A percentile compares a stretch with the other conserved stretches of the same genome.
Conservation (phyloP, 2,113 vertebrate species). For the Pelodiscus sinensis region DNA sequence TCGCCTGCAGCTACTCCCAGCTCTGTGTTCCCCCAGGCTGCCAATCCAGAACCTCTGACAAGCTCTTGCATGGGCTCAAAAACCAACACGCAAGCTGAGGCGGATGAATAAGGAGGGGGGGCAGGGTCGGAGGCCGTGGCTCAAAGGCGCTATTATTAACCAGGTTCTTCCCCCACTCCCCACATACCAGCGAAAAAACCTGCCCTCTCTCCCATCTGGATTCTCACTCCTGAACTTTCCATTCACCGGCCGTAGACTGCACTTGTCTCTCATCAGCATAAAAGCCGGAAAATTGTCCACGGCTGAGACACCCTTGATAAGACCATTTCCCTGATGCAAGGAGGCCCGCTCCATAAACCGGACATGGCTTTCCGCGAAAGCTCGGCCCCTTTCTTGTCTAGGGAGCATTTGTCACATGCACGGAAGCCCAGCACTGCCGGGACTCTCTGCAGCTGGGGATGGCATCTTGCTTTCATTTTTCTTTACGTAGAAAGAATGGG, state of each 20-base stretch:
- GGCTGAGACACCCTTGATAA: constrained; percentile 42
- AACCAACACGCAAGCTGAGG: rapidly evolving
- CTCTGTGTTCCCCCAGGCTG: background rate
- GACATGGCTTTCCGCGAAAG: background rate
- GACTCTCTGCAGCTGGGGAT: background rate
- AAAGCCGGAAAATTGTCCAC: constrained; percentile 38
- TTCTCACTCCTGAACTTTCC: constrained; percentile 32
- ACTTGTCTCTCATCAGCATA: constrained; percentile 57
- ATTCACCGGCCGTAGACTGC: constrained; percentile 31
- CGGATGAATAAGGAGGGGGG: constrained; percentile 20
- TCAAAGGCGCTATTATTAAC: constrained; percentile 53
- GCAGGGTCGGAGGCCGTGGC: constrained; percentile 34
- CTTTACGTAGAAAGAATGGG: background rate
- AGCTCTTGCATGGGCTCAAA: background rate
- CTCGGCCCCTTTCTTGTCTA: rapidly evolving
- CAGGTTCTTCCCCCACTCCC: constrained; percentile 52
- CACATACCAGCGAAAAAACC: constrained; percentile 57
- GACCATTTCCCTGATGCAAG: constrained; percentile 22
- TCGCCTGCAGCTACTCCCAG: background rate
- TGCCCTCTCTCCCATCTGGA: constrained; percentile 20
- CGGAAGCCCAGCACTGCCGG: background rate
- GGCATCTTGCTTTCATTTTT: background rate
- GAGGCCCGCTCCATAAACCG: background rate
- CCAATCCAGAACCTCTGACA: background rate
- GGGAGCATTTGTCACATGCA: rapidly evolving